Base-by-base conservation (phyloP, 2,888 invertebrate species). In the Xestia sexstrigata region DNA sequence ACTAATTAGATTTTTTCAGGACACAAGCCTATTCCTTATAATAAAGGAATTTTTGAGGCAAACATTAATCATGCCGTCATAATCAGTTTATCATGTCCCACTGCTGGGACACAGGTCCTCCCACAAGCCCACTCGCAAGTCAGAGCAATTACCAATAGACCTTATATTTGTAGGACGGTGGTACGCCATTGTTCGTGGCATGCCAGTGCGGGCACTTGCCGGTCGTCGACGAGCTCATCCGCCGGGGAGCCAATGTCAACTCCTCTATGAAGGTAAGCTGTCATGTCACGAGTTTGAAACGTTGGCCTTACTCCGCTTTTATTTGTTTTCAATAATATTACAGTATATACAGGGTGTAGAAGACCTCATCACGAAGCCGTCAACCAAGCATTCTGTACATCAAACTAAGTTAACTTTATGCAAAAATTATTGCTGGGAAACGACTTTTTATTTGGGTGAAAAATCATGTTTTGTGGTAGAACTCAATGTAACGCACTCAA, bases 151-250 rank as follows among this genome's bases (percentile, higher is more conserved):
- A 17, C 26, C 2, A 58, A 58, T 30, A 8, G 8, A 60, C 30
- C 23, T 68, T 69, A 23, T 45, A 9, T 15, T 52, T 52, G 69
- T 94, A 99, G 99, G 99, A 99, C 93, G 99, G 99, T n/a, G 99
- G 99, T 76, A 99, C 99, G 47, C 98, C 99, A 0, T 96, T 99
- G 77, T 99, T 99, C 93, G 98, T 99, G 74, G 98, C 99, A 70
- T 98, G 99, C 87, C 99, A 99, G 92, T 98, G 99, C 92, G 99
- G 99, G 1, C 99, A 99, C 93, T 96, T 98, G 89, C 98, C 99
- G 80, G 98, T 99, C 81, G 99, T 99, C 8, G 98, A 98, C 88
- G 98, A 98, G 92, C 96, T 99, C 11, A 97, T 99, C 74, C 97
- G 97, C 79, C 97, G 98, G 89, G 99, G 99, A 15, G 98, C 98